These are phyloP conservation scores for Hydropotes inermis DNA, from an alignment of 2,113 vertebrate genomes.

Conservation along the genomic window DNA sequence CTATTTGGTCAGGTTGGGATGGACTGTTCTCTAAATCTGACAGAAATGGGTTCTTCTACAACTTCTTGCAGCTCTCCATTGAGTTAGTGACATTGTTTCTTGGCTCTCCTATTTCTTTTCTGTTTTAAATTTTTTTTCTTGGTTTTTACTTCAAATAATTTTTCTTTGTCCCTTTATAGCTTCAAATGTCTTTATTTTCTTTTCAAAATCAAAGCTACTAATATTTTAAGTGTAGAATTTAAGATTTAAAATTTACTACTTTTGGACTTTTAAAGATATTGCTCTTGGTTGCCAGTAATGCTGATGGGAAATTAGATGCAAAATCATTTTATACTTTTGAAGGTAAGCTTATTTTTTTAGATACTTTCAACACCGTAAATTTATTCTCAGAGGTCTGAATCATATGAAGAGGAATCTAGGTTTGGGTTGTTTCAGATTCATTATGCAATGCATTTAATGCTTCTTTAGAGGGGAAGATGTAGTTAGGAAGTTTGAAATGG, in stretches of 20 bases:
- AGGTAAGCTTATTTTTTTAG: neutral
- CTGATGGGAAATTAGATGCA: neutral
- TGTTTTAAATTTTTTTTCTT: neutral
- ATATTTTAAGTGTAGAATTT: neutral
- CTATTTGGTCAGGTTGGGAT: neutral
- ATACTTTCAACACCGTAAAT: neutral
- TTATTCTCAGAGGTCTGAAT: neutral
- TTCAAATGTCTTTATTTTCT: neutral
- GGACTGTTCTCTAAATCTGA: neutral
- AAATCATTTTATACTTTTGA: neutral
- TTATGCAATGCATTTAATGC: neutral
- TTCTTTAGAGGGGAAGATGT: neutral
- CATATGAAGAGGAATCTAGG: neutral
- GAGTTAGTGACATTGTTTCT: neutral
- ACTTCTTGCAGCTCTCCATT: neutral
- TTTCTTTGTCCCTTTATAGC: neutral
- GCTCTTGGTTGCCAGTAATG: neutral
- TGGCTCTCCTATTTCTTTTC: neutral
- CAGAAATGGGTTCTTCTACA: neutral
- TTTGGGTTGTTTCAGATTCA: neutral
- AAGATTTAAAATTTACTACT: neutral
- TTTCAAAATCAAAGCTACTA: neutral
- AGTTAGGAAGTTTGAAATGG: neutral
- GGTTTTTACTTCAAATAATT: neutral
- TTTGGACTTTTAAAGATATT: neutral